phyloP scores from a whole-genome alignment of 2,888 invertebrate genomes.

The Xestia sexstrigata region DNA sequence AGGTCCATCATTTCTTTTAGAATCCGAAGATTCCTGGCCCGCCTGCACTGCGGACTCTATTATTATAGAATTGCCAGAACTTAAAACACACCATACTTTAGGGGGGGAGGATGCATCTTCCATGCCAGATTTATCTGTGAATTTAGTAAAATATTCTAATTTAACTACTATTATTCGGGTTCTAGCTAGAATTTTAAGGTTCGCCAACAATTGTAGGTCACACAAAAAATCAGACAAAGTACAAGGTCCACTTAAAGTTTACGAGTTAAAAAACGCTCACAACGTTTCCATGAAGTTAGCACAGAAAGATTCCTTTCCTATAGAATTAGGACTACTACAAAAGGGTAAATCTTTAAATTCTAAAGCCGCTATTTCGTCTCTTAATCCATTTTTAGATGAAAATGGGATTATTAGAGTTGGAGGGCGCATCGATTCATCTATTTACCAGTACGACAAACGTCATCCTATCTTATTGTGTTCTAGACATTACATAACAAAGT shows the following conservation, averaged over 20 bases:
- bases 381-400: too few relatives aligned
- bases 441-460: too few relatives aligned
- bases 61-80: background rate
- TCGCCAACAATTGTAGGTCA: too few relatives aligned
- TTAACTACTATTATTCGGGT: too few relatives aligned
- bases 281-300: background rate
- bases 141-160: constrained; percentile 12
- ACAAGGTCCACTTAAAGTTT: background rate
- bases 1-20: constrained; percentile 1
- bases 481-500: too few relatives aligned
- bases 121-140: constrained; percentile 9
- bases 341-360: constrained; percentile 22
- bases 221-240: background rate
- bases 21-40: constrained; percentile 9
- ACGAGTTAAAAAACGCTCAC: constrained; percentile 9
- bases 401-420: too few relatives aligned
- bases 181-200: too few relatives aligned
- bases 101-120: constrained; percentile 3
- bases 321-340: constrained; percentile 7
- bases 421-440: too few relatives aligned
- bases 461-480: too few relatives aligned
- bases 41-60: too few relatives aligned
- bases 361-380: background rate
- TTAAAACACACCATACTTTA: constrained; percentile 3
- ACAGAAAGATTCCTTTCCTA: constrained; percentile 17